Conservation (phyloP, 2,888 invertebrate species). For the Oxytorus armatus region DNA sequence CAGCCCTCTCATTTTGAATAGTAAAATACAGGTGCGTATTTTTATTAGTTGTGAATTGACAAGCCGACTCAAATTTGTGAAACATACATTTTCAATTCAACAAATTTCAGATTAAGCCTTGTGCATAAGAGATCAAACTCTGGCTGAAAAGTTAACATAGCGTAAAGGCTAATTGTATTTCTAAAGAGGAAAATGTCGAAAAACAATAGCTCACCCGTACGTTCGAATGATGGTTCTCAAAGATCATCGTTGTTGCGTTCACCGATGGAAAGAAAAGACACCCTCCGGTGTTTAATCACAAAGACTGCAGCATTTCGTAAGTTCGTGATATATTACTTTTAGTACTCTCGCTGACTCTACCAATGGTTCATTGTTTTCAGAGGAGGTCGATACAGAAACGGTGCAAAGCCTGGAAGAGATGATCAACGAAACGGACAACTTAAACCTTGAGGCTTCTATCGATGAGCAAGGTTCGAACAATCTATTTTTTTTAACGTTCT, state of each 20-base stretch:
- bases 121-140: no score
- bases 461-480: constrained; percentile 76
- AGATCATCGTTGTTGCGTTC: constrained; percentile 55
- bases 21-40: no score
- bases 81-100: no score
- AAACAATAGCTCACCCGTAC: neutral
- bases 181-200: constrained; percentile 7
- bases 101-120: no score
- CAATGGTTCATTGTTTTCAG: constrained; percentile 68
- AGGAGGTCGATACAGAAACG: constrained; percentile 69
- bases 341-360: neutral
- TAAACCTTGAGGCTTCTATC: constrained; percentile 73
- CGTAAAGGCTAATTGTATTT: no score
- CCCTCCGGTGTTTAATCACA: constrained; percentile 69
- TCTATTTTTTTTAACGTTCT: neutral
- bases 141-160: no score
- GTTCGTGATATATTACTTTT: constrained; percentile 42
- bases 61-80: no score
- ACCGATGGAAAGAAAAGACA: constrained; percentile 73
- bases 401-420: constrained; percentile 73
- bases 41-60: no score
- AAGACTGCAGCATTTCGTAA: constrained; percentile 74
- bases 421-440: constrained; percentile 75
- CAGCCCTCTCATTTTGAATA: no score
- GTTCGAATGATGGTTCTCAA: neutral